Evolutionary conservation across 2,888 invertebrate genomes (phyloP).

Genomic region (Monochamus alternatus): DNA sequence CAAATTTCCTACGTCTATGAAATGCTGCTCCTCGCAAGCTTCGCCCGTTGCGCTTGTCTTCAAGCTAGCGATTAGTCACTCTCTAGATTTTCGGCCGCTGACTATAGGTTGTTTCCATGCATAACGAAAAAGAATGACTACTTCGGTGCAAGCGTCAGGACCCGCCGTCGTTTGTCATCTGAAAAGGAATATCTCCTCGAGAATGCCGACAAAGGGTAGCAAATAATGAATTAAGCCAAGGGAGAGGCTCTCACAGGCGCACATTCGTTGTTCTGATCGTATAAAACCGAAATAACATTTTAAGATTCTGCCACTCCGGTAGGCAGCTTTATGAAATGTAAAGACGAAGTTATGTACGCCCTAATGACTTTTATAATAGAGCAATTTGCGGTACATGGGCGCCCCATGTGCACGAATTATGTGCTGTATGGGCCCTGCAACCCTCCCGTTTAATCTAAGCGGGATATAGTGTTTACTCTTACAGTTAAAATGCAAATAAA

Average conservation of each 20-base stretch:
- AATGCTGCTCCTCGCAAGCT: too few species aligned
- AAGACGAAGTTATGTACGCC: conserved; percentile 61
- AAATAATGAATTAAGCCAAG: conserved; percentile 27
- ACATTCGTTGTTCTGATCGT: conserved; percentile 21
- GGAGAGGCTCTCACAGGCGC: neutral
- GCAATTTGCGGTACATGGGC: conserved; percentile 56
- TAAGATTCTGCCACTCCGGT: conserved; percentile 53
- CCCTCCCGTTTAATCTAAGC: conserved; percentile 13
- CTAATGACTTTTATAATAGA: conserved; percentile 64
- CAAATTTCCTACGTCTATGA: too few species aligned
- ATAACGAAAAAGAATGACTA: too few species aligned
- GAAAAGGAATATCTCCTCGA: neutral
- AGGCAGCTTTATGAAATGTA: conserved; percentile 59
- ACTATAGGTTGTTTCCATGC: too few species aligned
- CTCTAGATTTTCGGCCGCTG: too few species aligned
- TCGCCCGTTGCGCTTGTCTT: too few species aligned
- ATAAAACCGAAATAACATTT: conserved; percentile 54
- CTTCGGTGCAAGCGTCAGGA: too few species aligned
- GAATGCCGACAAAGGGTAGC: conserved; percentile 3
- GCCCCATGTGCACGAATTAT: conserved; percentile 32
- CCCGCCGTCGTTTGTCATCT: neutral
- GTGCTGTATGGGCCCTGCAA: conserved; percentile 14
- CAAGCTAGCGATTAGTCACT: too few species aligned
- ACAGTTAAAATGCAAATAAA: conserved; percentile 27
- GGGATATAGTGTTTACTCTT: conserved; percentile 25